A percentile compares a stretch with the other conserved stretches of the same genome.
phyloP scores from a whole-genome alignment of 2,888 invertebrate genomes.

The Parascotia fuliginaria region DNA sequence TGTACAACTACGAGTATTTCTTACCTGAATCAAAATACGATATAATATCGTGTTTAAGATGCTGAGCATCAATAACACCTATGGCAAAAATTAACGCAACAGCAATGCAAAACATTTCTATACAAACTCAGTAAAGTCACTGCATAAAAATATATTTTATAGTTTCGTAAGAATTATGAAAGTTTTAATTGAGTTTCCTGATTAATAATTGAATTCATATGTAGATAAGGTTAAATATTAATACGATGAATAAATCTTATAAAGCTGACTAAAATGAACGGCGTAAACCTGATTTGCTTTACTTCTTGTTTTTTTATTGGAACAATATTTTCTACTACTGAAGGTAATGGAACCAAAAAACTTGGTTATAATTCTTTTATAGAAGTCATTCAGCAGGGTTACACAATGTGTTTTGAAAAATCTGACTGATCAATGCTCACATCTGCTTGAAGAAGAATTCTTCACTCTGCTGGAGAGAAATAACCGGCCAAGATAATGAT shows the following conservation, averaged over 20 bases:
- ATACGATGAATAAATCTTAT: background rate
- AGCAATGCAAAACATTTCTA: constrained; percentile 16
- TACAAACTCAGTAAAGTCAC: background rate
- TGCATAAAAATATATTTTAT: background rate
- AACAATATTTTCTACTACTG: background rate
- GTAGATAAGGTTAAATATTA: constrained; percentile 23
- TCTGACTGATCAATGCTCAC: too few relatives aligned
- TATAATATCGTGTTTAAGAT: background rate
- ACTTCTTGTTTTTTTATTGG: background rate
- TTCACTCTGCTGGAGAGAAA: too few relatives aligned
- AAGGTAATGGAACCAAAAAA: background rate
- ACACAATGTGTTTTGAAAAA: too few relatives aligned
- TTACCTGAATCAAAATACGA: constrained; percentile 31
- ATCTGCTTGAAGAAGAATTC: too few relatives aligned
- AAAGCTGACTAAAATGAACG: constrained; percentile 16
- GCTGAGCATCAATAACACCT: background rate
- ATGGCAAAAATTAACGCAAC: constrained; percentile 10
- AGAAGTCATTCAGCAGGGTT: too few relatives aligned
- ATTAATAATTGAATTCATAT: constrained; percentile 17
- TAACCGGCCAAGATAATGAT: too few relatives aligned
- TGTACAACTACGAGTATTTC: background rate
- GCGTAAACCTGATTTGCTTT: background rate
- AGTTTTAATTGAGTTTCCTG: constrained; percentile 28
- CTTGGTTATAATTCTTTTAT: too few relatives aligned
- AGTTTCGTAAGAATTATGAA: constrained; percentile 4